Base-by-base conservation (phyloP, 2,113 vertebrate species). In the Arothron firmamentum region DNA sequence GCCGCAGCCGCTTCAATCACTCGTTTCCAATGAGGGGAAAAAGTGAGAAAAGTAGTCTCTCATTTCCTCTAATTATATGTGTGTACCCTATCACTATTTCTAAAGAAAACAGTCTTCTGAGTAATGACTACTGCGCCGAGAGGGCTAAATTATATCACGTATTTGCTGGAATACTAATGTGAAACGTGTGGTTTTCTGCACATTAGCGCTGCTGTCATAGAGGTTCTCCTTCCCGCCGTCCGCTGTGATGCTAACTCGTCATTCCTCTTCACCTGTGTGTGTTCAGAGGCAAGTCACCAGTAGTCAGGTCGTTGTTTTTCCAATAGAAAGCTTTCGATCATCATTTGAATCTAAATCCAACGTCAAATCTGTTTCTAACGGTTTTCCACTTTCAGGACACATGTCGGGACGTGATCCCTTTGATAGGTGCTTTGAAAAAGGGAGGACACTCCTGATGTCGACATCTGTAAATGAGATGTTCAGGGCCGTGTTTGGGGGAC, bases 41-140 rank as follows among this genome's bases (percentile, higher is more conserved):
- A 74, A 77, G 81, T 86, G 86, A 79, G 83, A 87, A 84, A 87
- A 84, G 65, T 71, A 76, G 62, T 78, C 14, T 48, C 70, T 84
- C 78, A 85, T 85, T 87, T 85, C 83, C 85, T 72, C 74, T 76
- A 74, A 81, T 83, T 86, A 83, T 78, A 66, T 67, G 69, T 60
- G 59, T 70, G 63, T 72, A 56, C 42, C 70, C 71, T 77, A 65
- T 79, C 82, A 80, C 70, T 43, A 20, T 85, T 86, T 80, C 82
- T 38, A 80, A 81, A 84, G 81, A 67, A 83, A 85, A 79, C 81
- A 74, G 53, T 52, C 54, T 17, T 61, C 71, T 69, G 65, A 59
- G 69, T 72, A 69, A 83, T 75, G 73, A 82, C 77, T 63, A 69
- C 74, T 75, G 70, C 74, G 56, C 56, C 57, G 59, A 46, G 59